phyloP scores from a whole-genome alignment of 2,113 vertebrate species.

The Oncorhynchus masou region DNA sequence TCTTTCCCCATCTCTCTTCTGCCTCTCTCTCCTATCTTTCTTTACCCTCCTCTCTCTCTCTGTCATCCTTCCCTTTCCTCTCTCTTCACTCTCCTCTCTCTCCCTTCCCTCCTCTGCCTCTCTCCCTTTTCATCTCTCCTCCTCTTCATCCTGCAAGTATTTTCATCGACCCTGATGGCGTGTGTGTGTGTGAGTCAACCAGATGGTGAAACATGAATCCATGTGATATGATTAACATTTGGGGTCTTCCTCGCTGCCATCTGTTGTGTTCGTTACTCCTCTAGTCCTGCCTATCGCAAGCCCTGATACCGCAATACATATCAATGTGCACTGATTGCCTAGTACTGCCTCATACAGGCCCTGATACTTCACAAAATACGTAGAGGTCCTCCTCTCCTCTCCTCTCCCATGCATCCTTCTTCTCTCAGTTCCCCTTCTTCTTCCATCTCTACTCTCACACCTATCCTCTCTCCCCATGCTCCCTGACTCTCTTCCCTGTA shows the following conservation, averaged over 20 bases:
- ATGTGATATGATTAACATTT: slow-evolving; percentile 98
- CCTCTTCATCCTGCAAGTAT: background rate
- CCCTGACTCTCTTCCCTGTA: too few relatives aligned
- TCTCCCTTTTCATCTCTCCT: background rate
- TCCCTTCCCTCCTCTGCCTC: background rate
- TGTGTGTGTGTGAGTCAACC: slow-evolving; percentile 81
- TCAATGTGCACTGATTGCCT: background rate
- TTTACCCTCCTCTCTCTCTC: too few relatives aligned
- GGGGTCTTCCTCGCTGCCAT: slow-evolving; percentile 89
- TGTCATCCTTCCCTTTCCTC: too few relatives aligned
- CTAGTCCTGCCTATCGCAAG: slow-evolving; percentile 66
- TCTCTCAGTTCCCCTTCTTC: too few relatives aligned
- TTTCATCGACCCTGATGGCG: background rate
- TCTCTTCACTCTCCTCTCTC: background rate
- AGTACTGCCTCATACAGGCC: background rate
- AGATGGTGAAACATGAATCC: slow-evolving; percentile 94
- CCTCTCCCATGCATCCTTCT: too few relatives aligned
- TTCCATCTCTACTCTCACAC: too few relatives aligned
- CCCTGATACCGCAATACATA: background rate
- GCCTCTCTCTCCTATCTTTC: slow-evolving; percentile 4
- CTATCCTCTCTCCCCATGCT: too few relatives aligned
- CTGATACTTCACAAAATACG: slow-evolving; percentile 11
- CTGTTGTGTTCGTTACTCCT: slow-evolving; percentile 77
- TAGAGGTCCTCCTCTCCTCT: background rate
- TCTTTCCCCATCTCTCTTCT: slow-evolving; percentile 59